A percentile compares a stretch with the other conserved stretches of the same genome.
Conservation (phyloP, 2,888 invertebrate species). For the Dolichopus griseipennis region DNA sequence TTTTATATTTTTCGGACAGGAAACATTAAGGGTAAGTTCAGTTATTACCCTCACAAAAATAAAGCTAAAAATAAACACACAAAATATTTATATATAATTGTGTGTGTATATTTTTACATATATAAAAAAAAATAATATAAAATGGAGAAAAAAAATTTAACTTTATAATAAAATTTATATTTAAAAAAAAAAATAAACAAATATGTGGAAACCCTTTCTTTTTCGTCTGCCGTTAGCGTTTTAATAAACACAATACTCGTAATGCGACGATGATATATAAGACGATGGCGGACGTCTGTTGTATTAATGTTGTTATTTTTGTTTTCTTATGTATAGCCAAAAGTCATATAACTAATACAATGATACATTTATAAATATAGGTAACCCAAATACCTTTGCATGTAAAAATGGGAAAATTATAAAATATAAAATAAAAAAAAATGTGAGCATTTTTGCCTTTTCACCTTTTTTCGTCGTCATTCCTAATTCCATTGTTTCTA, state of each 20-base stretch:
- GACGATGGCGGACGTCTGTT: background rate
- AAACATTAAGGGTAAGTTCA: conserved; percentile 6
- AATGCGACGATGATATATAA: background rate
- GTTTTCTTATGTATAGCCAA: background rate
- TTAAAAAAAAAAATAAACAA: too few species aligned
- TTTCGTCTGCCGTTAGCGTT: background rate
- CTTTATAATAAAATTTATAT: background rate
- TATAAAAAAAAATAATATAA: background rate
- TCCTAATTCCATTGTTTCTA: too few species aligned
- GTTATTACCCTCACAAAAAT: background rate
- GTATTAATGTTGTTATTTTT: background rate
- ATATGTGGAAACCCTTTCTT: background rate
- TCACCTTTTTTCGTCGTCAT: background rate
- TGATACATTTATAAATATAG: background rate
- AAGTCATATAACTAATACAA: background rate
- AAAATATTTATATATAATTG: too few species aligned
- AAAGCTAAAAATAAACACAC: background rate
- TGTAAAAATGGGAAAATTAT: background rate
- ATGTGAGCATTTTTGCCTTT: background rate
- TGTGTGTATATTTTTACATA: too few species aligned
- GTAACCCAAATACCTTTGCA: background rate
- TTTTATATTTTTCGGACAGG: background rate
- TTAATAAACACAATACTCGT: background rate
- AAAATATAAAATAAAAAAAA: background rate
- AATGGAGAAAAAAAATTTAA: conserved; percentile 1